Conservation (phyloP, 2,113 vertebrate genomes). For the Hymenochirus boettgeri region DNA sequence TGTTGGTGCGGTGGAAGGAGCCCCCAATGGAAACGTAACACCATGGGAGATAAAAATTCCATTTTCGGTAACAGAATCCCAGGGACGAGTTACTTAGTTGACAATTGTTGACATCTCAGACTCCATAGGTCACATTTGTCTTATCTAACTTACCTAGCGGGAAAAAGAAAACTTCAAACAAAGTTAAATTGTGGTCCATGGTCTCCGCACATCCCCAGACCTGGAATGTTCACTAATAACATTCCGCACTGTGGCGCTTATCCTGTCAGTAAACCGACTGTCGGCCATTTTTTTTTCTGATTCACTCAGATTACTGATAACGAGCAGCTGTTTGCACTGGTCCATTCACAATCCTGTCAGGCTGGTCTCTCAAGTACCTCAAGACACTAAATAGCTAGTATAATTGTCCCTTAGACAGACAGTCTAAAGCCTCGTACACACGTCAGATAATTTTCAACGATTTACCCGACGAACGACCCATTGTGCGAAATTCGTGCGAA, state of each 20-base stretch:
- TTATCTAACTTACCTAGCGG: neutral
- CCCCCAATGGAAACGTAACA: conserved; percentile 4
- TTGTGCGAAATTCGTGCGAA: too few species aligned
- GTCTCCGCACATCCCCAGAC: neutral
- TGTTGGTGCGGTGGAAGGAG: neutral
- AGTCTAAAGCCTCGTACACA: too few species aligned
- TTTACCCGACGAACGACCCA: too few species aligned
- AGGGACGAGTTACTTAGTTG: neutral
- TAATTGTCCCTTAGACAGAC: too few species aligned
- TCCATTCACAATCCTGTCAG: neutral
- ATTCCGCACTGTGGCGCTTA: neutral
- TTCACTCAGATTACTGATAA: conserved; percentile 24
- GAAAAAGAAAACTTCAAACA: neutral
- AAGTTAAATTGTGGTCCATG: neutral
- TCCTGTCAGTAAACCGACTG: neutral
- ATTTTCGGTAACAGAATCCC: conserved; percentile 4
- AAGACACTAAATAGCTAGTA: too few species aligned
- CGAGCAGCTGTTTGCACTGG: neutral
- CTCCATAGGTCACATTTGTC: neutral
- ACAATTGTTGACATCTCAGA: conserved; percentile 3
- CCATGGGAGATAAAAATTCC: neutral
- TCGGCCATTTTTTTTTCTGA: neutral
- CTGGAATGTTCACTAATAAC: neutral
- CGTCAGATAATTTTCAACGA: too few species aligned
- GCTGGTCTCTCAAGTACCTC: neutral